These are phyloP conservation scores for Phortica variegata DNA, from an alignment of 1,140 invertebrate genomes.

Conservation along the genomic window DNA sequence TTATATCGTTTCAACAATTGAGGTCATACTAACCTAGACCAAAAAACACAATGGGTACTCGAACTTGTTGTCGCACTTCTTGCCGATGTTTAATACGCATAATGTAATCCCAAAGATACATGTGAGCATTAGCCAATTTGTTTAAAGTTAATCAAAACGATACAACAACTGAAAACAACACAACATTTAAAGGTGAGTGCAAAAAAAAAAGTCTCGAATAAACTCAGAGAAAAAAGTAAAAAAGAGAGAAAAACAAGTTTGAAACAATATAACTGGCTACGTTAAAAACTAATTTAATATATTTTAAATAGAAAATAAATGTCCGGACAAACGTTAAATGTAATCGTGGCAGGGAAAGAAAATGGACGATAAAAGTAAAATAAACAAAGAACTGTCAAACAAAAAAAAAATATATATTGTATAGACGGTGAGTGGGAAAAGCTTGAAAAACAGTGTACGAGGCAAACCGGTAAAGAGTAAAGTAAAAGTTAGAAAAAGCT, in stretches of 20 bases:
- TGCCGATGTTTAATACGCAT: conserved; percentile 38
- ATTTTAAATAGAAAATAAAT: too few relatives aligned
- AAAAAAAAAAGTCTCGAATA: background rate
- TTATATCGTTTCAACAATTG: conserved; percentile 9
- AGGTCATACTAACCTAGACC: conserved; percentile 36
- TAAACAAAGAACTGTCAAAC: too few relatives aligned
- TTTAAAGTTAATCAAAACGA: too few relatives aligned
- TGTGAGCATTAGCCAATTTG: conserved; percentile 15
- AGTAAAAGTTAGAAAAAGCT: too few relatives aligned
- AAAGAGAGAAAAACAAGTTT: conserved; percentile 6
- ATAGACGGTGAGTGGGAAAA: too few relatives aligned
- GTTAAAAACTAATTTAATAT: background rate
- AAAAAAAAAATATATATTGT: too few relatives aligned
- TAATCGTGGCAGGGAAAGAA: too few relatives aligned
- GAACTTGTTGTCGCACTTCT: conserved; percentile 27
- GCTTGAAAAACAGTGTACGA: too few relatives aligned
- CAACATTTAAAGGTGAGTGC: conserved; percentile 12
- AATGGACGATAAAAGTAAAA: too few relatives aligned
- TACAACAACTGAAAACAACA: too few relatives aligned
- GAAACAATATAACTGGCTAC: conserved; percentile 3
- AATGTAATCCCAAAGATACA: conserved; percentile 50
- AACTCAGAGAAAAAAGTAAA: conserved; percentile 6
- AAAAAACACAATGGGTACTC: conserved; percentile 37
- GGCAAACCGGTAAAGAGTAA: too few relatives aligned
- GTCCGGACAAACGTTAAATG: too few relatives aligned